Evolutionary conservation across 2,888 invertebrate species (phyloP), one percentile per base, ranked within the genome.

Genomic region (Acholoe squamosa): DNA sequence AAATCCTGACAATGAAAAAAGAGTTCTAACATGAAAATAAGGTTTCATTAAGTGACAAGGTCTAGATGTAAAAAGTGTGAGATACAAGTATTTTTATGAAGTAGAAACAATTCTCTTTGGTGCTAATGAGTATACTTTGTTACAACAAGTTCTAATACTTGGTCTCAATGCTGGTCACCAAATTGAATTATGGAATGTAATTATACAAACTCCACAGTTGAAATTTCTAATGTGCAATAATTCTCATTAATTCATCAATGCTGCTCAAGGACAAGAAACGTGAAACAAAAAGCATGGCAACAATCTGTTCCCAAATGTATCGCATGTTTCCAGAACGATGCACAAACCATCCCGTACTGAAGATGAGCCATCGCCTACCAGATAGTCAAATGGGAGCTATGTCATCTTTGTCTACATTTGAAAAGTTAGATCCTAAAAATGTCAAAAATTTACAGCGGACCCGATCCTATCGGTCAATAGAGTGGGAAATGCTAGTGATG

Each of bases 271-370:
- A 28, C 3, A 28, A 71, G 14, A 71, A 71, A 28, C 71, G 71
- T 0, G 28, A 71, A 28, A 28, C 28, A 0, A 71, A 71, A 25
- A 71, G 71, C 28, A 84, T 84, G 51, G 22, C 84, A 10, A 84
- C n/a, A n/a, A 28, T 84, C 1, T 84, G 84, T 51, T 33, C 84
- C 22, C 43, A 34, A 22, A 84, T 84, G 34, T 84, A 84, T 19
- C 84, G 84, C n/a, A 84, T 84, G 84, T 84, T 84, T 28, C 84
- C 84, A 5, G 84, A 84, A 25, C 43, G 84, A 25, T 84, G 43
- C 22, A n/a, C 5, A 1, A 77, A 77, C 34, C 33, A 19, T 1
- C 84, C 84, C 12, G n/a, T 51, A 19, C n/a, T 84, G 1, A 84
- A 43, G 25, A 22, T 84, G 51, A 84, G 25, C n/a, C 84, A 84